phyloP scores from a whole-genome alignment of 2,113 vertebrate species.

The Triplophysa tibetana region DNA sequence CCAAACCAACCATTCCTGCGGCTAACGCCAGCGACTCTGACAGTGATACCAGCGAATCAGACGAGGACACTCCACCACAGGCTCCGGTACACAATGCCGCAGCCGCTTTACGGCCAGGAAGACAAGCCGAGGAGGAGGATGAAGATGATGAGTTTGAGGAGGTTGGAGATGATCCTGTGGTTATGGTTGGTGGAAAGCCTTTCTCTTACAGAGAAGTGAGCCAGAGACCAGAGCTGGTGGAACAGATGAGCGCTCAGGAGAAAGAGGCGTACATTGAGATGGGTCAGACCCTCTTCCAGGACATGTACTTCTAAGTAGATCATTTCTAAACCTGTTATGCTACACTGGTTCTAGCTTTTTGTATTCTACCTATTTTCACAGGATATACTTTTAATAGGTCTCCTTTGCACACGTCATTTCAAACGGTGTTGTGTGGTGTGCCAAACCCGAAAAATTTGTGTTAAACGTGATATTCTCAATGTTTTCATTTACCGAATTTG shows the following conservation, averaged over 20 bases:
- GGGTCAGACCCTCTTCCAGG: constrained; percentile 92
- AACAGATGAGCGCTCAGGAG: constrained; percentile 92
- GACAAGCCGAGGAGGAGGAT: constrained; percentile 68
- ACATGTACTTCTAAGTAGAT: constrained; percentile 85
- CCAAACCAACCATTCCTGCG: constrained; percentile 62
- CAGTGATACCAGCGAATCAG: constrained; percentile 96
- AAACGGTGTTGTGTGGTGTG: constrained; percentile 18
- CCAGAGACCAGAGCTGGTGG: constrained; percentile 91
- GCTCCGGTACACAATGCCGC: constrained; percentile 9
- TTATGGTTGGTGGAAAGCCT: constrained; percentile 84
- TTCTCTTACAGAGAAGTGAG: constrained; percentile 90
- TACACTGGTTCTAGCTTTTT: background rate
- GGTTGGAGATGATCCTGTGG: constrained; percentile 84
- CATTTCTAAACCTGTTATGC: constrained; percentile 41
- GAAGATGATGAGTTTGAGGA: constrained; percentile 94
- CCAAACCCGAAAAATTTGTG: constrained; percentile 16
- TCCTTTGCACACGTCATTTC: constrained; percentile 13
- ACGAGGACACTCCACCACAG: constrained; percentile 78
- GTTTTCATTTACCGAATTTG: background rate
- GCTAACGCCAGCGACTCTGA: constrained; percentile 89
- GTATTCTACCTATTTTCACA: background rate
- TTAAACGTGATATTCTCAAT: background rate
- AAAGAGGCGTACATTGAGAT: constrained; percentile 97
- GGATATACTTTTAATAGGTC: background rate
- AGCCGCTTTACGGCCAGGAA: constrained; percentile 31